Conservation (phyloP, 2,888 invertebrate genomes). For the Branchipolynoe longqiensis region DNA sequence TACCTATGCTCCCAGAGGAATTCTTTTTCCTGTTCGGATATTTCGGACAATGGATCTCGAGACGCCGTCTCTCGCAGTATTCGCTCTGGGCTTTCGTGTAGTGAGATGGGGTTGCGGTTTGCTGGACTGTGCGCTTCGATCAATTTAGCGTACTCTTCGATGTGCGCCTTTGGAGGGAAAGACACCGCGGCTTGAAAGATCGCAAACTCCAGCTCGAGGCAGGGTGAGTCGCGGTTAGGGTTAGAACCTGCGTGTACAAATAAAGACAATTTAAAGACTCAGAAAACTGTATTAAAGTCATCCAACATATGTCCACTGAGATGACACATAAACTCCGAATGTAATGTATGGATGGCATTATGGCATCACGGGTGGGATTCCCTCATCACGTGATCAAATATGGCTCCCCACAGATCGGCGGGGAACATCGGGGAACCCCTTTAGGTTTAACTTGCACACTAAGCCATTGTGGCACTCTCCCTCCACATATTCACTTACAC, state of each 20-base stretch:
- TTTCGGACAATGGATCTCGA: slow-evolving; percentile 83
- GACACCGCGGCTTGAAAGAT: slow-evolving; percentile 81
- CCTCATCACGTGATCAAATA: too few species aligned
- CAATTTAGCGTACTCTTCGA: slow-evolving; percentile 80
- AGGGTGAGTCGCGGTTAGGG: slow-evolving; percentile 82
- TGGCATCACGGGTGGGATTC: too few species aligned
- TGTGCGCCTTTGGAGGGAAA: slow-evolving; percentile 82
- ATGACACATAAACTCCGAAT: too few species aligned
- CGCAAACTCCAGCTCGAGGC: slow-evolving; percentile 83
- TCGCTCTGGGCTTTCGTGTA: slow-evolving; percentile 63
- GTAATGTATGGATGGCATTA: too few species aligned
- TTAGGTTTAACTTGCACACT: too few species aligned
- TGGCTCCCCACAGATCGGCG: too few species aligned
- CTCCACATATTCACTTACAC: too few species aligned
- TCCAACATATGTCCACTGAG: too few species aligned
- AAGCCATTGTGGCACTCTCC: too few species aligned
- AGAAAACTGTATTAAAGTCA: too few species aligned
- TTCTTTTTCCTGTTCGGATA: slow-evolving; percentile 84
- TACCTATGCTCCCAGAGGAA: slow-evolving; percentile 83
- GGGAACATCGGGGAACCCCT: too few species aligned
- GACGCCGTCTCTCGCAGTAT: slow-evolving; percentile 79
- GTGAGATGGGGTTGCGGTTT: not conserved
- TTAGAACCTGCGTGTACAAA: slow-evolving; percentile 80
- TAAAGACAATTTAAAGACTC: not conserved
- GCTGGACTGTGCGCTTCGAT: slow-evolving; percentile 38